Base-by-base conservation (phyloP, 2,113 vertebrate species). In the Halichoeres trimaculatus region DNA sequence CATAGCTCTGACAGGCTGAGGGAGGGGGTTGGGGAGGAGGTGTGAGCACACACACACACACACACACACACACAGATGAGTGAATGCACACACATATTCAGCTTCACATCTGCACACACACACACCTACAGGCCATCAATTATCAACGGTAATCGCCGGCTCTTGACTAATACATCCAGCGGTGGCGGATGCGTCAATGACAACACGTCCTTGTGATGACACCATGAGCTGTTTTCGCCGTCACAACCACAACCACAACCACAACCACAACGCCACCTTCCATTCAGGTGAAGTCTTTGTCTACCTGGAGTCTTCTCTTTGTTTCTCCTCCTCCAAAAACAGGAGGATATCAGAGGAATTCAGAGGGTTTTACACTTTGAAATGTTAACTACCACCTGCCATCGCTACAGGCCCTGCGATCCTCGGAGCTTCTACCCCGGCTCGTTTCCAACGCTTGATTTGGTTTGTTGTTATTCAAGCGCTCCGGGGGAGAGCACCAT, bases 131-230 rank as follows among this genome's bases (percentile, higher is more conserved):
- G 75, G 73, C 82, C 78, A 88, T 89, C 85, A 90, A 65, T 92
- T 91, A 90, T 80, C 80, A 87, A 76, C 78, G 81, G 79, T 78
- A 92, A 90, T 90, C 60, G 87, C 85, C 62, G 23, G 30, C 76
- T 79, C 57, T 69, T 53, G 43, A 77, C 82, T 85, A 60, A 85
- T 92, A 85, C 88, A 90, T 92, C 88, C 66, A 75, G 19, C 34
- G 34, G 61, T 10, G 20, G 55, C 41, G 73, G 84, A 74, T 74
- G 67, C 83, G 59, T 85, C 84, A 85, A 74, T 89, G 87, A 89
- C 85, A 86, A 83, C 84, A 70, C 70, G 89, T 68, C 83, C 88
- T 91, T 89, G 87, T 86, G 81, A 85, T 86, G 89, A 88, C 80
- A 74, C 64, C 4, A 35, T 8, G 55, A 69, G 69, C 53, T 83